phyloP scores from a whole-genome alignment of 2,888 invertebrate species.

The Leptinotarsa haldemani region DNA sequence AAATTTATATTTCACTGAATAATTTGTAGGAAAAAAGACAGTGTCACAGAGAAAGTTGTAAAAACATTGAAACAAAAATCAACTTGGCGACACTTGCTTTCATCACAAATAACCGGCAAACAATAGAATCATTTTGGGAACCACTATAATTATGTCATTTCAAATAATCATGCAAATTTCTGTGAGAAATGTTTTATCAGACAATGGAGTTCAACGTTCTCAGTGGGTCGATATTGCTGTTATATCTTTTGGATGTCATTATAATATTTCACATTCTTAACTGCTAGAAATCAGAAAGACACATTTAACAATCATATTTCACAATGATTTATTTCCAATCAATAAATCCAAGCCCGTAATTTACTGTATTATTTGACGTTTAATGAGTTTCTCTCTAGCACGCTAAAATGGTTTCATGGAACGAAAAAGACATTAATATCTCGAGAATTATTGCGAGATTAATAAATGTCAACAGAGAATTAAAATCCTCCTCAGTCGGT shows the following conservation, averaged over 20 bases:
- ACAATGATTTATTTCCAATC: not conserved
- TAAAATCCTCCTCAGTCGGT: not conserved
- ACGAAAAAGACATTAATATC: not conserved
- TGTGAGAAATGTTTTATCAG: not conserved
- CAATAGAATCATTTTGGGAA: too few species aligned
- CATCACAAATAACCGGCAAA: too few species aligned
- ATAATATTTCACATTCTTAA: not conserved
- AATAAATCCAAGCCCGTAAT: not conserved
- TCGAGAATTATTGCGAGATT: not conserved
- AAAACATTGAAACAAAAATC: too few species aligned
- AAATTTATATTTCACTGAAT: too few species aligned
- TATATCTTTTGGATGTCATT: not conserved
- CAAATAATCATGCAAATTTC: not conserved
- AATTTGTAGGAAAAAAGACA: too few species aligned
- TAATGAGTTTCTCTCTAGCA: not conserved
- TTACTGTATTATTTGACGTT: not conserved
- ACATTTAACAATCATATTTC: not conserved
- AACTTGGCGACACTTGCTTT: too few species aligned
- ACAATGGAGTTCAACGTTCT: constrained; percentile 13
- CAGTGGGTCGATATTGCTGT: constrained; percentile 4
- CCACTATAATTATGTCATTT: not conserved
- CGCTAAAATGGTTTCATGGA: not conserved
- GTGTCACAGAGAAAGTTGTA: too few species aligned
- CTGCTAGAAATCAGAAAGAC: not conserved
- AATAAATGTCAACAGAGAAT: not conserved